Percentiles rank a stretch among this genome's conserved stretches.
phyloP scores from a whole-genome alignment of 1,140 invertebrate genomes.

The Schlechtendalia chinensis region DNA sequence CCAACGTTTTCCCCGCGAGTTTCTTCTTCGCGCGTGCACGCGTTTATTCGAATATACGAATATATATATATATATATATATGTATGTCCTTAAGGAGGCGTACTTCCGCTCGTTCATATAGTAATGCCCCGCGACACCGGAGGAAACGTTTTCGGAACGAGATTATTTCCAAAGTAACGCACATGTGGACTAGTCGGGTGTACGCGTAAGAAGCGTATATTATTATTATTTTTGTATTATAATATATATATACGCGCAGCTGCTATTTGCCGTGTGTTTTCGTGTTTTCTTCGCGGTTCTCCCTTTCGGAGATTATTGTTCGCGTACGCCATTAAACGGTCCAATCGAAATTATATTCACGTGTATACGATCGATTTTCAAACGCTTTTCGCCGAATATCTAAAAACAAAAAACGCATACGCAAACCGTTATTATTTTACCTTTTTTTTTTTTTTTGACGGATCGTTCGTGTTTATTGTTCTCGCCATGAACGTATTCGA shows the following conservation, averaged over 20 bases:
- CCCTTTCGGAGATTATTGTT: not conserved
- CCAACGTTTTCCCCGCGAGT: not conserved
- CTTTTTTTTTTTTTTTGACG: not conserved
- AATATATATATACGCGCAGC: not conserved
- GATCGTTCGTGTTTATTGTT: not conserved
- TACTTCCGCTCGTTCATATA: not conserved
- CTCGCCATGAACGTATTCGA: not conserved
- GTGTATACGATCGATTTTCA: conserved; percentile 11
- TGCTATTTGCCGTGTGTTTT: conserved; percentile 17
- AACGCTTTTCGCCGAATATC: not conserved
- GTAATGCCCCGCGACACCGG: too few relatives aligned
- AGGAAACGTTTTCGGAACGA: not conserved
- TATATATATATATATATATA: too few relatives aligned
- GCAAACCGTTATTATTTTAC: too few relatives aligned
- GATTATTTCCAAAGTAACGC: conserved; percentile 13
- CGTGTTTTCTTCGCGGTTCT: not conserved
- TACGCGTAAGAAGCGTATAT: not conserved
- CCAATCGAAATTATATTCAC: conserved; percentile 6
- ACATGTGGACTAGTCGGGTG: conserved; percentile 28
- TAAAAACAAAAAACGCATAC: not conserved
- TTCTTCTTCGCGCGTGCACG: not conserved
- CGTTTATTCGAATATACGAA: not conserved
- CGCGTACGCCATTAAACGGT: not conserved
- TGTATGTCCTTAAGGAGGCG: not conserved
- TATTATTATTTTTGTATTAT: not conserved